Conservation (phyloP, 2,888 invertebrate genomes). For the Acanthosepion pharaonis region DNA sequence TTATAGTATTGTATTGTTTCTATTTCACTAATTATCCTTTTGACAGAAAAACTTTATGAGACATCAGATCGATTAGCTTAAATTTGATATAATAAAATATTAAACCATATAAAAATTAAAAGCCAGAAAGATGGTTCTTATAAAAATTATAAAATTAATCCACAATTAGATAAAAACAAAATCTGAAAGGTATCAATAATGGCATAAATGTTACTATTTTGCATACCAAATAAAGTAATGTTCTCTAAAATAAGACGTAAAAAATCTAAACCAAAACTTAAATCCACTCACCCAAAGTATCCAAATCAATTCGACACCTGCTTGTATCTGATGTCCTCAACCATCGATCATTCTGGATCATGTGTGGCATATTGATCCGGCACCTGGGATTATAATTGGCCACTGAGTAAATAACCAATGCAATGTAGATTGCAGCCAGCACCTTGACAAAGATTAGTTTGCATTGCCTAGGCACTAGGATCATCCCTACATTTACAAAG, state of each 20-base stretch:
- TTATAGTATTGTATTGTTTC: too few relatives aligned
- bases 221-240: too few relatives aligned
- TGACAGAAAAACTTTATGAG: too few relatives aligned
- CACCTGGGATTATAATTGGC: slow-evolving; percentile 37
- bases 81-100: too few relatives aligned
- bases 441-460: not conserved
- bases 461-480: slow-evolving; percentile 15
- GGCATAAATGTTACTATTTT: too few relatives aligned
- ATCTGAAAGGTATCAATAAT: too few relatives aligned
- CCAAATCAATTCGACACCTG: not conserved
- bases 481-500: slow-evolving; percentile 25
- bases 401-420: slow-evolving; percentile 39
- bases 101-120: too few relatives aligned
- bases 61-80: too few relatives aligned
- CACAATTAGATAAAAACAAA: too few relatives aligned
- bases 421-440: slow-evolving; percentile 33
- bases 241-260: not conserved
- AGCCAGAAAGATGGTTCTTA: too few relatives aligned
- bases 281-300: slow-evolving; percentile 3
- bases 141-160: too few relatives aligned
- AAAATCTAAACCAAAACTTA: not conserved
- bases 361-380: slow-evolving; percentile 43
- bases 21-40: too few relatives aligned
- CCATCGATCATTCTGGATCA: not conserved
- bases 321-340: not conserved